phyloP scores from a whole-genome alignment of 2,888 invertebrate species.

The Allophyes oxyacanthae region DNA sequence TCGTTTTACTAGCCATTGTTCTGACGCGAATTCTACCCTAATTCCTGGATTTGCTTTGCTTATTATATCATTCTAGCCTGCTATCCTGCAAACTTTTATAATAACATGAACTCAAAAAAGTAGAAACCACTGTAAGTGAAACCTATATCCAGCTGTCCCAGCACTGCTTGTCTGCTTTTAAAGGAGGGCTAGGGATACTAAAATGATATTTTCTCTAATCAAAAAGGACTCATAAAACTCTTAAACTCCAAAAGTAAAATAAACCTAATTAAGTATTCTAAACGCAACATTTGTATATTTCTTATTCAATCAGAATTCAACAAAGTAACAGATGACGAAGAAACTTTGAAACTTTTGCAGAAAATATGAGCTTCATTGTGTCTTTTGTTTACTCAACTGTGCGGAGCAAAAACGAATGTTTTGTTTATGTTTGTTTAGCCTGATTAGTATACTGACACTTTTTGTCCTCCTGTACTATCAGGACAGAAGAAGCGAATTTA shows the following conservation, averaged over 20 bases:
- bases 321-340: constrained; percentile 35
- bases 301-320: constrained; percentile 39
- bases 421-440: background rate
- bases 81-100: too few species aligned
- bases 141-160: too few species aligned
- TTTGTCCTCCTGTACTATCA: too few species aligned
- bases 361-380: constrained; percentile 20
- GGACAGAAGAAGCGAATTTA: too few species aligned
- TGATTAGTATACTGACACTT: background rate
- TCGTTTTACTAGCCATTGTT: too few species aligned
- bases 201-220: background rate
- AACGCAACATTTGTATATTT: constrained; percentile 35
- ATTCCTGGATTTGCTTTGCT: too few species aligned
- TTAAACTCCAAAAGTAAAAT: constrained; percentile 20
- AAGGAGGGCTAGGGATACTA: too few species aligned
- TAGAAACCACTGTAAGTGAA: too few species aligned
- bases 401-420: constrained; percentile 1
- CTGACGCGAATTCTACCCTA: too few species aligned
- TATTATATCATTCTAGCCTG: too few species aligned
- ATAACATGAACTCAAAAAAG: too few species aligned
- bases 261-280: constrained; percentile 30
- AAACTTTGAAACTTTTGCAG: constrained; percentile 32
- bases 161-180: too few species aligned
- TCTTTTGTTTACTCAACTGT: constrained; percentile 20
- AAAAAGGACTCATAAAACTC: constrained; percentile 12